Evolutionary conservation across 2,888 invertebrate genomes (phyloP).

Genomic region (Idaea biselata): DNA sequence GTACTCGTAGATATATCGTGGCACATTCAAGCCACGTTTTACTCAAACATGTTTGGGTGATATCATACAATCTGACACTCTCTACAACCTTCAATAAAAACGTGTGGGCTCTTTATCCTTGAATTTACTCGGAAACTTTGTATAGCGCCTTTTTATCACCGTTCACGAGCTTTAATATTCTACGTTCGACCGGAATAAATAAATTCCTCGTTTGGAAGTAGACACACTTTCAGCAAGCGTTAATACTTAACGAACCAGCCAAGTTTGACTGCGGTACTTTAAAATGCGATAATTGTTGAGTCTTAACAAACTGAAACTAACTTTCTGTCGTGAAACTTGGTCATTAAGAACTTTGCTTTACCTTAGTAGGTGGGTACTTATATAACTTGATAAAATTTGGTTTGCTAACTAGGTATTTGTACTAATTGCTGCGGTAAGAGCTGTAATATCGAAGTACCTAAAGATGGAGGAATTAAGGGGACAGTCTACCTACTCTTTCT

Average conservation of each 20-base stretch:
- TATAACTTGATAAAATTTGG: constrained; percentile 32
- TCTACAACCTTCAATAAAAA: constrained; percentile 14
- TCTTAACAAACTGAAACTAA: constrained; percentile 30
- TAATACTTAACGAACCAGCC: neutral
- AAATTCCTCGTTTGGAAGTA: constrained; percentile 1
- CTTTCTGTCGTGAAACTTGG: constrained; percentile 35
- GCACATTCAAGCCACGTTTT: constrained; percentile 18
- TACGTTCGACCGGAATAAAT: constrained; percentile 8
- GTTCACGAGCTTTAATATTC: constrained; percentile 2
- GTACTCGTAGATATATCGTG: constrained; percentile 5
- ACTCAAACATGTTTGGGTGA: constrained; percentile 19
- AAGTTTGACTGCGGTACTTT: constrained; percentile 30
- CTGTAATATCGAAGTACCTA: constrained; percentile 7
- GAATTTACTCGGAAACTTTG: constrained; percentile 14
- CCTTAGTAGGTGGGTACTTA: constrained; percentile 16
- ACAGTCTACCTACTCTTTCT: too few species aligned
- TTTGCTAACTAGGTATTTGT: constrained; percentile 22
- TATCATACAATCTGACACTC: constrained; percentile 24
- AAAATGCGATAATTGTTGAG: constrained; percentile 34
- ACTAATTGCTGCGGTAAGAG: constrained; percentile 27
- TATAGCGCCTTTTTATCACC: neutral
- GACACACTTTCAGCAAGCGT: neutral
- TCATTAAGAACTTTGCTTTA: constrained; percentile 38
- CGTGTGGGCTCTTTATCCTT: constrained; percentile 22
- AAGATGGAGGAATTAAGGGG: neutral